Base-by-base conservation (phyloP, 2,797 vertebrate species). In the Spea hammondii region DNA sequence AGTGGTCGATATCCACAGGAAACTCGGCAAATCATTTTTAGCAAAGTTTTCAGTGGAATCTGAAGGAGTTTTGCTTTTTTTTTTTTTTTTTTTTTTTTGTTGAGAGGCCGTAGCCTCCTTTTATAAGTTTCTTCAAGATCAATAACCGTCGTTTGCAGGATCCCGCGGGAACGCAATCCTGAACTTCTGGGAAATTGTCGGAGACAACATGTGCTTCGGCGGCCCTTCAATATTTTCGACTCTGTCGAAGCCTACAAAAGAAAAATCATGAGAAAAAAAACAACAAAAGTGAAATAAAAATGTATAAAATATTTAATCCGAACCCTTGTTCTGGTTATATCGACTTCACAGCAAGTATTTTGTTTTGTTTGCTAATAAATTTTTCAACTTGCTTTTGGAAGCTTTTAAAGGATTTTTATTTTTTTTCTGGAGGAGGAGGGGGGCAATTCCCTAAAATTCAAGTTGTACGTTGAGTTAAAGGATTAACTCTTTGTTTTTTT, bases 221-320 rank as follows among this genome's bases (percentile, higher is more conserved):
- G 77, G 50, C 51, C 14, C 54, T 72, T 72, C 70, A 78, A 72
- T 78, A 65, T 54, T 65, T 72, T 49, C 53, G 72, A 72, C 71
- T 11, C 8, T 71, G 32, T 59, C 7, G 45, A 50, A 55, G 69
- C 8, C n/a, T 62, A 12, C 59, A 62, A 32, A 62, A 62, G 32
- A 62, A 17, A 2, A 78, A 49, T 77, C 48, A 13, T 48, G 7
- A 62, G 17, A 12, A 14, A 51, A 55, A 53, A 54, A 65, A 49
- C 62, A n/a, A 17, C 13, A n/a, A 65, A 66, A 66, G 62, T 72
- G 45, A 49, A 47, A 72, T 65, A 59, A 44, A 9, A 45, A 13
- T 47, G 4, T 32, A 65, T 65, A 4, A 65, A 65, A 65, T 65
- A 65, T 65, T 47, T 2, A 45, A 46, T 45, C 5, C 2, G 4